phyloP scores from a whole-genome alignment of 1,140 invertebrate genomes.

The Orchestia grillus region DNA sequence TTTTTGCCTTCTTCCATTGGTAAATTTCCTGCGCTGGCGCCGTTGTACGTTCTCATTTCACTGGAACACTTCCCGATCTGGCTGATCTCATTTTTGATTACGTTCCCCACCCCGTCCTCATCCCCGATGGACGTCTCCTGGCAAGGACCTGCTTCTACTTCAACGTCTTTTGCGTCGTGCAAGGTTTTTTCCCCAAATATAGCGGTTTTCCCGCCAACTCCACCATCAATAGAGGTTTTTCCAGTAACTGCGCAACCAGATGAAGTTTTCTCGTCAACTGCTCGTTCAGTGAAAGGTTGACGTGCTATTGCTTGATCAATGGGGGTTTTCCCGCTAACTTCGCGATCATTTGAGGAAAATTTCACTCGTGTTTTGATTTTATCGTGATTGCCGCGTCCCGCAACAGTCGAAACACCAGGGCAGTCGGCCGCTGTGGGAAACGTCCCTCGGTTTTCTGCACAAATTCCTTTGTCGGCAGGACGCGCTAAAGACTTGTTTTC shows the following conservation, averaged over 20 bases:
- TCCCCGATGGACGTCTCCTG: not conserved
- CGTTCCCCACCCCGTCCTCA: not conserved
- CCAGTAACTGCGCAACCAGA: not conserved
- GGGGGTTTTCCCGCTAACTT: no score
- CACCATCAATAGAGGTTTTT: not conserved
- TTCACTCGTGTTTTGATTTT: not conserved
- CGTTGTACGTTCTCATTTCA: not conserved
- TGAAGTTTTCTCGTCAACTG: not conserved
- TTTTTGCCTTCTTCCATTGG: not conserved
- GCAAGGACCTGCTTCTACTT: not conserved
- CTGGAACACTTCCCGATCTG: not conserved
- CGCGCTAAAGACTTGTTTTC: not conserved
- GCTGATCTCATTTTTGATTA: not conserved
- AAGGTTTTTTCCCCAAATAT: not conserved
- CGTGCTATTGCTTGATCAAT: no score
- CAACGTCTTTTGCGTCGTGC: not conserved
- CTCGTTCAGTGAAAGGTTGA: no score
- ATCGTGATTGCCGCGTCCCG: not conserved
- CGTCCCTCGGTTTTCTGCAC: not conserved
- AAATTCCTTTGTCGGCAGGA: not conserved
- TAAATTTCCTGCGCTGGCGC: not conserved
- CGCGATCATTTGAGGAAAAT: not conserved
- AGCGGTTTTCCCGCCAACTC: not conserved
- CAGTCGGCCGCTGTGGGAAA: not conserved
- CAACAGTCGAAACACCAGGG: not conserved